Conservation (phyloP, 37 sponge, comb jelly and placozoan genomes). For the Ephydatia muelleri region DNA sequence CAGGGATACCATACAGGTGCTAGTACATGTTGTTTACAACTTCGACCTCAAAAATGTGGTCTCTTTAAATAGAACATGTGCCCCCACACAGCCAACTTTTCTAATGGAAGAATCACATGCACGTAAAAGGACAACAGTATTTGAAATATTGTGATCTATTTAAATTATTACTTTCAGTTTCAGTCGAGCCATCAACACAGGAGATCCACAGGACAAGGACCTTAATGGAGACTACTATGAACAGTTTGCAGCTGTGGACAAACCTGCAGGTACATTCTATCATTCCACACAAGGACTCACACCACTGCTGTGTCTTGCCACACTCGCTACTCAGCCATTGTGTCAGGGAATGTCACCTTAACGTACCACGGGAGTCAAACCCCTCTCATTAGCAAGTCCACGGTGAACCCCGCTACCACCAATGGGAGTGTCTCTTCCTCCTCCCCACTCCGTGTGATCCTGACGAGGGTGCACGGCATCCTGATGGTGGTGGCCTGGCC, state of each 20-base stretch:
- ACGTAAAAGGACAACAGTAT: background rate
- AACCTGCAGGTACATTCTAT: background rate
- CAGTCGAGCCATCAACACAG: background rate
- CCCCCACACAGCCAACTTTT: background rate
- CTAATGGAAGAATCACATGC: constrained; percentile 10
- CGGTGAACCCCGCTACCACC: background rate
- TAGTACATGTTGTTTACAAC: background rate
- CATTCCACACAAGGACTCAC: background rate
- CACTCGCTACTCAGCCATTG: background rate
- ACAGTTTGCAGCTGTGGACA: constrained; percentile 9
- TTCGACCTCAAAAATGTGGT: background rate
- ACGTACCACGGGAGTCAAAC: constrained; percentile 1
- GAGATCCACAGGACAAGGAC: constrained; percentile 1
- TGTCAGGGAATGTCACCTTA: constrained; percentile 3
- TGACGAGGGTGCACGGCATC: constrained; percentile 39
- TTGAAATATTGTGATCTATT: background rate
- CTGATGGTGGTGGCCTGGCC: constrained; percentile 74
- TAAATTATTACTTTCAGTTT: background rate
- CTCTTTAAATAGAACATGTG: background rate
- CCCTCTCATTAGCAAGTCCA: background rate
- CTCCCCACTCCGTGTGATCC: background rate
- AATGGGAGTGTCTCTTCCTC: background rate
- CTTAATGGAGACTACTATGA: background rate
- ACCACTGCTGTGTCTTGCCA: background rate
- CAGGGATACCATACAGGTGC: background rate